These are phyloP conservation scores for Salvelinus fontinalis DNA, from an alignment of 2,113 vertebrate genomes.

Conservation along the genomic window DNA sequence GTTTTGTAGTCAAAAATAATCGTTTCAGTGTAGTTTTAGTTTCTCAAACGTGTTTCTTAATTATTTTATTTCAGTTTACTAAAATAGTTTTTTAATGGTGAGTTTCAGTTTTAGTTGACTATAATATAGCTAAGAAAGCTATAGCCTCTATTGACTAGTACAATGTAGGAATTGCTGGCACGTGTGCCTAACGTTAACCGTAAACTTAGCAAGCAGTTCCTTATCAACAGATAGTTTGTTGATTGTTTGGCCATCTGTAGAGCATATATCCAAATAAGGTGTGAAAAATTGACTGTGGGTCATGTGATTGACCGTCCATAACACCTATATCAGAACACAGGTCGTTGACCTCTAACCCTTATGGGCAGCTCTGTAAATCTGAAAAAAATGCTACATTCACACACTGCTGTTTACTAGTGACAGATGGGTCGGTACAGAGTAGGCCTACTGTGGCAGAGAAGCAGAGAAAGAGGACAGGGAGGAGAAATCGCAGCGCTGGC, in stretches of 20 bases:
- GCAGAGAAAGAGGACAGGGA: slow-evolving; percentile 9
- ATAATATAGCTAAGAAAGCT: no score
- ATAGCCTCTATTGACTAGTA: neutral
- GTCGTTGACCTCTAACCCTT: slow-evolving; percentile 39
- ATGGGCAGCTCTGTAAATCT: slow-evolving; percentile 29
- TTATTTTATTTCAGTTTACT: no score
- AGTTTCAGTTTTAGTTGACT: no score
- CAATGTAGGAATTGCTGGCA: slow-evolving; percentile 17
- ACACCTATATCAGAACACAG: slow-evolving; percentile 16
- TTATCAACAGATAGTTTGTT: no score
- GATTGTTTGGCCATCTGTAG: no score
- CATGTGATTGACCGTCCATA: slow-evolving; percentile 24
- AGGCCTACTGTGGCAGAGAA: slow-evolving; percentile 5
- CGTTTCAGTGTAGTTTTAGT: no score
- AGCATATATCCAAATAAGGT: no score
- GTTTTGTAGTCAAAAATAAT: no score
- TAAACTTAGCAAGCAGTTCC: no score
- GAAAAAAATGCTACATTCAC: slow-evolving; percentile 30
- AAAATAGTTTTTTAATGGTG: no score
- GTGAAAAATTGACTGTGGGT: slow-evolving; percentile 13
- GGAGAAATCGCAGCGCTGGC: neutral
- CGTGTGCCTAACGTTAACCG: slow-evolving; percentile 12
- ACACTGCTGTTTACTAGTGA: slow-evolving; percentile 3
- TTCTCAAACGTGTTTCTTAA: no score
- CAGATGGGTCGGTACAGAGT: slow-evolving; percentile 4